A percentile compares a stretch with the other conserved stretches of the same genome.
Evolutionary conservation across 2,888 invertebrate species (phyloP).

Genomic region (Alitta virens): DNA sequence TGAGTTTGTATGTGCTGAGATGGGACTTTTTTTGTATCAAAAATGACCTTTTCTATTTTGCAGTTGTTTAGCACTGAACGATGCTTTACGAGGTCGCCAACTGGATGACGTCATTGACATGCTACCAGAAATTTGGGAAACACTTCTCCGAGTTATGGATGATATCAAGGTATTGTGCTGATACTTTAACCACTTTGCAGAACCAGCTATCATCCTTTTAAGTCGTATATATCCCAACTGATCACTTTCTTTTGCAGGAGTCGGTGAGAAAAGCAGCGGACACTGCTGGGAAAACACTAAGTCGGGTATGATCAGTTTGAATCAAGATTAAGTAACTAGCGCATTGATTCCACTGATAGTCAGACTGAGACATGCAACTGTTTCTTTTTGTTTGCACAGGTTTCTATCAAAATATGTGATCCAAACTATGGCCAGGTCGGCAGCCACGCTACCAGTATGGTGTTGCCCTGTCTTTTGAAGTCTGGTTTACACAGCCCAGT

Average conservation of each 20-base stretch:
- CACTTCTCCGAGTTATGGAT: conserved; percentile 87
- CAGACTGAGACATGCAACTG: too few species aligned
- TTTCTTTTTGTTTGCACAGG: conserved; percentile 31
- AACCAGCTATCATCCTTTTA: too few species aligned
- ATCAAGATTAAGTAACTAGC: too few species aligned
- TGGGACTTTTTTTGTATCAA: too few species aligned
- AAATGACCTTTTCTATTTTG: conserved; percentile 9
- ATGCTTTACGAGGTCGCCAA: conserved; percentile 70
- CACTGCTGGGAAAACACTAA: conserved; percentile 54
- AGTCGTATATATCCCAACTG: too few species aligned
- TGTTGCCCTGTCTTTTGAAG: conserved; percentile 79
- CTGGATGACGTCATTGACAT: conserved; percentile 55
- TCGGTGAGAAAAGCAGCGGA: conserved; percentile 58
- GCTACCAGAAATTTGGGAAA: conserved; percentile 72
- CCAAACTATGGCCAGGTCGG: conserved; percentile 50
- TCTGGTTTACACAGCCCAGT: conserved; percentile 78
- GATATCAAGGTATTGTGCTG: conserved; percentile 75
- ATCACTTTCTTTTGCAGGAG: conserved; percentile 42
- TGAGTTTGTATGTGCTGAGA: too few species aligned
- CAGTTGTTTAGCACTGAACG: conserved; percentile 80
- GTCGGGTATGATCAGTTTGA: conserved; percentile 50
- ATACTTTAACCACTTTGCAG: too few species aligned
- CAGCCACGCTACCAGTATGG: conserved; percentile 45
- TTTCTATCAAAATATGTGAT: conserved; percentile 55
- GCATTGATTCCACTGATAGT: too few species aligned